These are phyloP conservation scores for Philopotamus ludificatus DNA, from an alignment of 1,140 invertebrate species.

Conservation along the genomic window DNA sequence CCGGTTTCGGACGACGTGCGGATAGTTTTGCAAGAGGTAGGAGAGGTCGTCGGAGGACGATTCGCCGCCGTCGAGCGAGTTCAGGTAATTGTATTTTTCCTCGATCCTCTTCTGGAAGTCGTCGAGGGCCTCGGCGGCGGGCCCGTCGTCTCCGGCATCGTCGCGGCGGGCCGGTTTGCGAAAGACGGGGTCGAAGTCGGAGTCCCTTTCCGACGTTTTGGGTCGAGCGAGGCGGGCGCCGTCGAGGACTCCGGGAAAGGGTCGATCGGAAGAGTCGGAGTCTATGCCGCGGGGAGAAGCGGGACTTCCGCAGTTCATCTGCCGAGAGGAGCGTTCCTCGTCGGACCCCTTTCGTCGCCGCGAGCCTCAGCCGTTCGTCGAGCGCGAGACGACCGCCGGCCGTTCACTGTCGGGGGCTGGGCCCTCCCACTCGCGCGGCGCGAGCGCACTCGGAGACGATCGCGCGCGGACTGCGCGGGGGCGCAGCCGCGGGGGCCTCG, in stretches of 20 bases:
- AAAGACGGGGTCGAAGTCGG: no score
- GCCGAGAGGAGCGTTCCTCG: neutral
- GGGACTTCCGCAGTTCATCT: constrained; percentile 19
- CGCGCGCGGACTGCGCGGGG: neutral
- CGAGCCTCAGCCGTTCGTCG: neutral
- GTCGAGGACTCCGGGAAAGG: neutral
- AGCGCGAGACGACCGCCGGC: neutral
- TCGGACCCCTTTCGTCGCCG: neutral
- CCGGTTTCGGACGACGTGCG: constrained; percentile 35
- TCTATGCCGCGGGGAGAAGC: neutral
- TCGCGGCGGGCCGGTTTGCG: no score
- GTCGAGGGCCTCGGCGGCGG: no score
- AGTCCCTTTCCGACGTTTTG: no score
- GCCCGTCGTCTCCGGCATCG: no score
- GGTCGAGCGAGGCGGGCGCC: no score
- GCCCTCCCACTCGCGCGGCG: neutral
- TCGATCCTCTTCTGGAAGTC: neutral
- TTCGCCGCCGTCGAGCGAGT: neutral
- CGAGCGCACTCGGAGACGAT: neutral
- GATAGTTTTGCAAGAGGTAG: constrained; percentile 35
- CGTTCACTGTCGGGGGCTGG: neutral
- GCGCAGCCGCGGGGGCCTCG: neutral
- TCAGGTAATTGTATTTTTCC: constrained; percentile 2
- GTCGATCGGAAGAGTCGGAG: neutral
- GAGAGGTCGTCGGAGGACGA: constrained; percentile 27